Base-by-base conservation (phyloP, 2,888 invertebrate genomes). In the Temnothorax unifasciatus region DNA sequence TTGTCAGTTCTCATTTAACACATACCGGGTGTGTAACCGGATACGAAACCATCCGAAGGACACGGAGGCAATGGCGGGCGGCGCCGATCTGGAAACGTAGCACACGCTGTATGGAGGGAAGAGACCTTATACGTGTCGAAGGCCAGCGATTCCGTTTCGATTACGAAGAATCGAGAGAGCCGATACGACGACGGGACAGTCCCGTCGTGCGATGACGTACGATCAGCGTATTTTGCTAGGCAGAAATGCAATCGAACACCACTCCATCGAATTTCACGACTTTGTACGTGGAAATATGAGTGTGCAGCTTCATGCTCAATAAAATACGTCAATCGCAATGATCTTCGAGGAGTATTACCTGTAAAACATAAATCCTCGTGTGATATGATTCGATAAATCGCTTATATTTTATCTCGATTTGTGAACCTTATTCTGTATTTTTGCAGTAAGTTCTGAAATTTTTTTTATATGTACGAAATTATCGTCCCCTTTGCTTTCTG, bases 1-100 rank as follows among this genome's bases (percentile, higher is more conserved):
- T 91, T 91, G 93, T 92, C 93, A 93, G 91, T 85, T 92, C 92
- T 89, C 91, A 82, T 93, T 92, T 90, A 90, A 90, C 91, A 84
- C 71, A 81, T 81, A 59, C 81, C 79, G 84, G 63, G 85, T 85
- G 47, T 47, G 90, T 88, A 91, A 90, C 83, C 81, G 61, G 88
- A 91, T 88, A 91, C 86, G 75, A 84, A 76, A 50, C 82, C 77
- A 74, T 79, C 74, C 50, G 79, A 69, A 87, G 64, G 64, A 87
- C 69, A 69, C 75, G 77, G 61, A 84, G 85, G 74, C 85, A 75
- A 71, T 47, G 69, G 47, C 18, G 41, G 69, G 41, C 34, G 21
- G 73, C 47, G 41, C 61, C 83, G 76, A 66, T 61, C 73, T 57
- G 74, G 76, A 82, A 87, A 86, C 79, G 86, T 74, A 85, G 66